These are phyloP conservation scores for Ptychadena robeensis DNA, from an alignment of 2,797 vertebrate genomes.

Conservation along the genomic window DNA sequence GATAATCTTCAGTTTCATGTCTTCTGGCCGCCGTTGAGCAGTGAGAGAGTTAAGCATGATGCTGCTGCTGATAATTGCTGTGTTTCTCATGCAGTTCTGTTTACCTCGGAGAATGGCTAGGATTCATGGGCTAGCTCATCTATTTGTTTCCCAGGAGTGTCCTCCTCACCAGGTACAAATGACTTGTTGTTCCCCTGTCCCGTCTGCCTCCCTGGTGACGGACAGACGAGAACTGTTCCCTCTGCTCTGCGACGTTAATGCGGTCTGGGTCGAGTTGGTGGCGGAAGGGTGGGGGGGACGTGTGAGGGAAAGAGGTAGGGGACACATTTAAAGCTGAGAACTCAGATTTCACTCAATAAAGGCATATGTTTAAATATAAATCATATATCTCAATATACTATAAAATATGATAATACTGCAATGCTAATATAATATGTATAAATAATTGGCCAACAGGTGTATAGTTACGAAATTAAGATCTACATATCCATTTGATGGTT, in stretches of 20 bases:
- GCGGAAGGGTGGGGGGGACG: conserved; percentile 62
- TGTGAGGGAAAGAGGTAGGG: conserved; percentile 62
- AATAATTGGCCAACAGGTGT: neutral
- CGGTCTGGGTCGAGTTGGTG: conserved; percentile 81
- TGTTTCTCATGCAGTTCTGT: conserved; percentile 93
- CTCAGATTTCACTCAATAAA: conserved; percentile 61
- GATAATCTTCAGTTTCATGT: conserved; percentile 75
- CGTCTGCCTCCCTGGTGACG: conserved; percentile 85
- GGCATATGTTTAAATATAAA: conserved; percentile 2
- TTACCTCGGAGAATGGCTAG: conserved; percentile 85
- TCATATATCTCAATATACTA: neutral
- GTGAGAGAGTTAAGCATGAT: conserved; percentile 77
- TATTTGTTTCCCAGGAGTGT: conserved; percentile 93
- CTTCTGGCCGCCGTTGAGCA: conserved; percentile 66
- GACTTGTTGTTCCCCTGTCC: conserved; percentile 84
- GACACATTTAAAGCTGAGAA: conserved; percentile 71
- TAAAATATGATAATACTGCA: neutral
- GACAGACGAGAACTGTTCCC: conserved; percentile 84
- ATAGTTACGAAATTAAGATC: neutral
- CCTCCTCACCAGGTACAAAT: conserved; percentile 88
- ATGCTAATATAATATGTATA: neutral
- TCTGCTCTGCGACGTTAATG: conserved; percentile 83
- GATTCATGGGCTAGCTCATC: conserved; percentile 86
- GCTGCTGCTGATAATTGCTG: conserved; percentile 80
- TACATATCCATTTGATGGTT: neutral